phyloP scores from a whole-genome alignment of 2,113 vertebrate species.

The Mola mola region DNA sequence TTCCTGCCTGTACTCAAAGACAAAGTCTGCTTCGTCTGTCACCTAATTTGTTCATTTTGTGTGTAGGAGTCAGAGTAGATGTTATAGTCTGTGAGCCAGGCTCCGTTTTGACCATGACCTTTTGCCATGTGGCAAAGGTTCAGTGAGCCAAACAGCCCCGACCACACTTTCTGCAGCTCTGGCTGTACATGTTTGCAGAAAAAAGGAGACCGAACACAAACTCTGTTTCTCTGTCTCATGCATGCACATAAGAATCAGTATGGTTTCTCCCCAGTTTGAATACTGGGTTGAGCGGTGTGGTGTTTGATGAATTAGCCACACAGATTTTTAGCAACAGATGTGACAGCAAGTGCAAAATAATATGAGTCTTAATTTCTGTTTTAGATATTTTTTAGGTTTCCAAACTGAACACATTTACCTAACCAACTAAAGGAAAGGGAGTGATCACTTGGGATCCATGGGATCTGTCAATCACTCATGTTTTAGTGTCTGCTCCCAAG shows the following conservation, averaged over 20 bases:
- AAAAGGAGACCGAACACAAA: conserved; percentile 53
- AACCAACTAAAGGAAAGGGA: no score
- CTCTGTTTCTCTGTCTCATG: conserved; percentile 4
- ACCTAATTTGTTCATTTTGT: conserved; percentile 19
- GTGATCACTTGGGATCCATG: no score
- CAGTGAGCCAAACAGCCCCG: conserved; percentile 50
- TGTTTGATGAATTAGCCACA: no score
- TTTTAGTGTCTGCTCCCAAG: not conserved
- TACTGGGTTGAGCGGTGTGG: no score
- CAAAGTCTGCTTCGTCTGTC: conserved; percentile 49
- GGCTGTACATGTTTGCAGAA: conserved; percentile 55
- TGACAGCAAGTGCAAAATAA: no score
- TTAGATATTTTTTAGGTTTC: no score
- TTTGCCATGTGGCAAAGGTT: conserved; percentile 72
- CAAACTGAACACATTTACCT: no score
- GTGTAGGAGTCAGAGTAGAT: conserved; percentile 56
- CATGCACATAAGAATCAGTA: conserved; percentile 21
- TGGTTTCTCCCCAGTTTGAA: conserved; percentile 5
- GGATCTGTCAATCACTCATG: not conserved
- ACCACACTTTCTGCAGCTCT: conserved; percentile 59
- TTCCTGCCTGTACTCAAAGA: conserved; percentile 47
- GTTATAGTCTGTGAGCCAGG: conserved; percentile 63
- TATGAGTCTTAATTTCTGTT: no score
- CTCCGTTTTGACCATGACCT: conserved; percentile 74
- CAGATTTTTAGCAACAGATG: no score